Evolutionary conservation across 2,888 invertebrate genomes (phyloP), one percentile per base, ranked within the genome.

Genomic region (Anaspis maculata): DNA sequence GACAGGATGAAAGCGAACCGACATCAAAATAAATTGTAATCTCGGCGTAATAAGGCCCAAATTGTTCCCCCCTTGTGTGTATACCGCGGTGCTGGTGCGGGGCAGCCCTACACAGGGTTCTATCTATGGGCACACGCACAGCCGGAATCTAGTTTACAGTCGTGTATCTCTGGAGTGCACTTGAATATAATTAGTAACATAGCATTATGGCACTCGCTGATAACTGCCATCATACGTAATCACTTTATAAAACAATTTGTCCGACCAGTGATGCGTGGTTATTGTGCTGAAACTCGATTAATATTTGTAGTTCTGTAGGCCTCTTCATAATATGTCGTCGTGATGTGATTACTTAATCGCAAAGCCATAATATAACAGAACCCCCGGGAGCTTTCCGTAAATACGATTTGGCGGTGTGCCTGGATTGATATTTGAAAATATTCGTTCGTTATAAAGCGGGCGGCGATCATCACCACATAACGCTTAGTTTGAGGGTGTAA

Each of bases 221-320:
- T 64, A 61, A 58, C 67, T 59, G 62, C 66, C 65, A 67, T 68
- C 66, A 62, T 71, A 73, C 71, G 73, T 80, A 80, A 80, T 80
- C 79, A 79, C 76, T 77, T 80, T 80, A 80, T 76, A 74, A 77
- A 77, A 78, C 80, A 80, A 80, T 80, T 80, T 80, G 79, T 76
- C 71, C 72, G 70, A 71, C 71, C 72, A 70, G 67, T 76, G 78
- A 76, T 76, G 79, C 80, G 77, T 76, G 76, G 63, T 62, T 68
- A 67, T 68, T 67, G 64, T 62, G 61, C 56, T 54, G 60, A 59
- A 63, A 62, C 61, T 66, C 64, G 61, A 66, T 66, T 66, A 66
- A 63, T 64, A 66, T 64, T 65, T 64, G 62, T 62, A 56, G 59
- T 61, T 52, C 49, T 54, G 55, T 52, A 52, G 45, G 50, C 51